Base-by-base conservation (phyloP, 1,140 invertebrate species). In the Drosophila rufa region DNA sequence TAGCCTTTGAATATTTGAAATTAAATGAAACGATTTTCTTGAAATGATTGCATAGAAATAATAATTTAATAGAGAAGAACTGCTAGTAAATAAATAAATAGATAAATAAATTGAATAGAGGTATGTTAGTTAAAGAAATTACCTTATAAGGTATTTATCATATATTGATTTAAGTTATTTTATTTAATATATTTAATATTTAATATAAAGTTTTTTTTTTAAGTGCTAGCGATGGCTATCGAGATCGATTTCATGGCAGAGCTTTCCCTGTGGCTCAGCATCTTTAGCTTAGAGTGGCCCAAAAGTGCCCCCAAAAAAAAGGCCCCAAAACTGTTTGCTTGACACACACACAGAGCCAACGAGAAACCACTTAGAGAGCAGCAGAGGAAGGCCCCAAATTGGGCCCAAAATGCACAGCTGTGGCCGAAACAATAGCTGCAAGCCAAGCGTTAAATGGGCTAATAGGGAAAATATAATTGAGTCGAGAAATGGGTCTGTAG, bases 281-380 rank as follows among this genome's bases (percentile, higher is more conserved):
- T 27, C 48, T 51, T 6, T 1, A 2, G 12, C 51, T 14, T 8
- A 55, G 33, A 62, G 11, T 27, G 33, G 7, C 48, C 33, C 27
- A 33, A 36, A 38, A 56, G 19, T 22, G 17, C 12, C 27, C 27
- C 19, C 19, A 1, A 42, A 38, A 19, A 22, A 12, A 43, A 33
- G 36, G 14, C n/a, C 61, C 14, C n/a, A 60, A 42, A 43, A 60
- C 9, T 60, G 55, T 60, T 64, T 64, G 55, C 19, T 43, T 58
- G n/a, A 27, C 27, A 64, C 30, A 64, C 22, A 30, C 12, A 22
- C 36, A 38, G 3, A 11, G 27, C 12, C 33, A 22, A 59, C 38
- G 3, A 46, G 27, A 33, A 59, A 59, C 61, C 55, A 64, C 61
- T 64, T 60, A 60, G 17, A n/a, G 8, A 40, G 8, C 14, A 15